A percentile compares a stretch with the other conserved stretches of the same genome.
These are phyloP conservation scores for Actenoides lindsayi DNA, from an alignment of 2,113 vertebrate genomes.

Conservation along the genomic window DNA sequence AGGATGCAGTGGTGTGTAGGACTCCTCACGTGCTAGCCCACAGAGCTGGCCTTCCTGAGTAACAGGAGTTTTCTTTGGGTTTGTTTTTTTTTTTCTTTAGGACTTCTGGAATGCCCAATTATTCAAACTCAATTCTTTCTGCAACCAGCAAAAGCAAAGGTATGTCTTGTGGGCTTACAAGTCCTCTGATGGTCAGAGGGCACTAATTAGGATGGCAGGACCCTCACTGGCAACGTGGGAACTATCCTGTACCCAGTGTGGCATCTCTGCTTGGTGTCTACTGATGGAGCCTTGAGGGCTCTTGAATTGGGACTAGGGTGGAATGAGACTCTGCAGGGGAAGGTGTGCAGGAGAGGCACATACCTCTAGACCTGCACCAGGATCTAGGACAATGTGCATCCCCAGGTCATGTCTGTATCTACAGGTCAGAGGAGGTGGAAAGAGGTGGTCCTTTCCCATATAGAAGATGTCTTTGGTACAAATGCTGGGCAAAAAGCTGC, in stretches of 20 bases:
- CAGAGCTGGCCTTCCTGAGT: background rate
- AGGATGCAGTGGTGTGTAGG: conserved; percentile 74
- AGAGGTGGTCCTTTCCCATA: accelerated
- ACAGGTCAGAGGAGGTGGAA: background rate
- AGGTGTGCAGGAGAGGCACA: accelerated
- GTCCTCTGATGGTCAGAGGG: background rate
- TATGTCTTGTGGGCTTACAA: conserved; percentile 11
- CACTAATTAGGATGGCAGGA: background rate
- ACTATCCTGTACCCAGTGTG: background rate
- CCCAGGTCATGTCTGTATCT: accelerated
- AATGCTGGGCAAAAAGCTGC: background rate
- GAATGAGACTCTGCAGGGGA: background rate
- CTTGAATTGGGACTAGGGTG: background rate
- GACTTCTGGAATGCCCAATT: conserved; percentile 80
- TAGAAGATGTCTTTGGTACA: background rate
- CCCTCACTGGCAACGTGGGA: accelerated
- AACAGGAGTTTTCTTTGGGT: background rate
- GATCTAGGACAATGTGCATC: background rate
- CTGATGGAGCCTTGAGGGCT: background rate
- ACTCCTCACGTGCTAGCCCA: background rate
- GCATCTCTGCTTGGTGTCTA: background rate
- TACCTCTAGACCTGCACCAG: background rate
- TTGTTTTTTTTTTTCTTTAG: conserved; percentile 58
- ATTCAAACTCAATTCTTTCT: conserved; percentile 78
- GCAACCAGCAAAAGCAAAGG: conserved; percentile 78